A percentile compares a stretch with the other conserved stretches of the same genome.
These are phyloP conservation scores for Lepus europaeus DNA, from an alignment of 2,113 vertebrate genomes.

Conservation along the genomic window DNA sequence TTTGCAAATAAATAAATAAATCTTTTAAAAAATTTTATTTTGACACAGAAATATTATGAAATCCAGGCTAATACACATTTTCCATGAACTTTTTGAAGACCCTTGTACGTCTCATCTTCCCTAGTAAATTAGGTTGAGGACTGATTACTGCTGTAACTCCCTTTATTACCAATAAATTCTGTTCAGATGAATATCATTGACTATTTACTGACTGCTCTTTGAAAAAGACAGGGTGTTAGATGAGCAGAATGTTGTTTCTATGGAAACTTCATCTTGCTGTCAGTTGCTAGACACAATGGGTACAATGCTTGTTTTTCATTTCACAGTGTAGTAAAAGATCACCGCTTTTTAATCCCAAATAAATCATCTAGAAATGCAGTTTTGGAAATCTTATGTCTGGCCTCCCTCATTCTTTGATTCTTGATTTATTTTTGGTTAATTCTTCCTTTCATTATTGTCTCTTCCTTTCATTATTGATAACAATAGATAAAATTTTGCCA, in stretches of 20 bases:
- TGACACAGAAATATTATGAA: too few species aligned
- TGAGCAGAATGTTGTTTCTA: constrained; percentile 65
- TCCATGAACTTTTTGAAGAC: too few species aligned
- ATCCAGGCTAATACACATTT: too few species aligned
- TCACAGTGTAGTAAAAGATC: constrained; percentile 34
- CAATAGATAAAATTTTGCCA: constrained; percentile 61
- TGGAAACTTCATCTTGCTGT: constrained; percentile 69
- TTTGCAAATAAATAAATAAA: too few species aligned
- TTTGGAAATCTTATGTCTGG: constrained; percentile 7
- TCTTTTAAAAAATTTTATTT: too few species aligned
- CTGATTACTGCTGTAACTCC: constrained; percentile 30
- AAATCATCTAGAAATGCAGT: constrained; percentile 45
- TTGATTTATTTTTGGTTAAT: constrained; percentile 58
- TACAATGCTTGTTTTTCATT: constrained; percentile 60
- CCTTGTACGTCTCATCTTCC: constrained; percentile 3
- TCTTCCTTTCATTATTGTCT: constrained; percentile 35
- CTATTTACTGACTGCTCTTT: constrained; percentile 58
- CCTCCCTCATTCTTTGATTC: not conserved
- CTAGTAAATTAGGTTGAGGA: constrained; percentile 2
- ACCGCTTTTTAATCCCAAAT: constrained; percentile 41
- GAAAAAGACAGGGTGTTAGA: constrained; percentile 30
- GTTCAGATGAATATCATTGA: constrained; percentile 64
- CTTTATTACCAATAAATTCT: constrained; percentile 48
- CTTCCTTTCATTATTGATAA: not conserved
- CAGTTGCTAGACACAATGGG: constrained; percentile 46